phyloP scores from a whole-genome alignment of 2,888 invertebrate genomes.

The Heliconius charithonia region DNA sequence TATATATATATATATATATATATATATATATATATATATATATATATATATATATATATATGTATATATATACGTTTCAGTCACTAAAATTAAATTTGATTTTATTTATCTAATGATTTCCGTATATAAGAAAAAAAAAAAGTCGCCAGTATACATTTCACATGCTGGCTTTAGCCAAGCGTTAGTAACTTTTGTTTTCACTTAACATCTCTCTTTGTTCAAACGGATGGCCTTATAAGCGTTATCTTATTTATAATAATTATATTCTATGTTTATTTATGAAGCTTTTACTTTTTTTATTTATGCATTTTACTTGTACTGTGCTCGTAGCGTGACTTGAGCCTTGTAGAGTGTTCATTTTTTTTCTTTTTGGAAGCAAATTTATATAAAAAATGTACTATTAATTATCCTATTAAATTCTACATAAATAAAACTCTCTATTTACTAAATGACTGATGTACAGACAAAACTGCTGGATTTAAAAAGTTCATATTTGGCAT shows the following conservation, averaged over 20 bases:
- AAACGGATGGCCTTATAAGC: slow-evolving; percentile 30
- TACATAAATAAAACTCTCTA: too few species aligned
- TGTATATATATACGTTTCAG: too few species aligned
- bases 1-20: too few species aligned
- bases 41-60: too few species aligned
- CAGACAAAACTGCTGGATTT: too few species aligned
- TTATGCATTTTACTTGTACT: background rate
- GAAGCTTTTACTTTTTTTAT: slow-evolving; percentile 22
- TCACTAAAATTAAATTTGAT: too few species aligned
- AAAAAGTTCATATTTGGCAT: too few species aligned
- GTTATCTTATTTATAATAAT: slow-evolving; percentile 30
- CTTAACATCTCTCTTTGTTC: slow-evolving; percentile 46
- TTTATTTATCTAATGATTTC: background rate
- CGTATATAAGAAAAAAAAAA: background rate
- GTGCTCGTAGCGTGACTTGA: background rate
- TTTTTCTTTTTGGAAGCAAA: background rate
- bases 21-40: too few species aligned
- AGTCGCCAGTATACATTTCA: slow-evolving; percentile 23
- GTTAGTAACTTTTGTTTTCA: slow-evolving; percentile 48
- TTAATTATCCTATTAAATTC: too few species aligned
- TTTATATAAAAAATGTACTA: background rate
- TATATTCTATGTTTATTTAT: slow-evolving; percentile 23
- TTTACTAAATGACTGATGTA: too few species aligned
- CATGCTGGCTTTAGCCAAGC: slow-evolving; percentile 28
- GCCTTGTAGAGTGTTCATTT: background rate